Base-by-base conservation (phyloP, 2,797 vertebrate genomes). In the Mormyrus proboscirostris region DNA sequence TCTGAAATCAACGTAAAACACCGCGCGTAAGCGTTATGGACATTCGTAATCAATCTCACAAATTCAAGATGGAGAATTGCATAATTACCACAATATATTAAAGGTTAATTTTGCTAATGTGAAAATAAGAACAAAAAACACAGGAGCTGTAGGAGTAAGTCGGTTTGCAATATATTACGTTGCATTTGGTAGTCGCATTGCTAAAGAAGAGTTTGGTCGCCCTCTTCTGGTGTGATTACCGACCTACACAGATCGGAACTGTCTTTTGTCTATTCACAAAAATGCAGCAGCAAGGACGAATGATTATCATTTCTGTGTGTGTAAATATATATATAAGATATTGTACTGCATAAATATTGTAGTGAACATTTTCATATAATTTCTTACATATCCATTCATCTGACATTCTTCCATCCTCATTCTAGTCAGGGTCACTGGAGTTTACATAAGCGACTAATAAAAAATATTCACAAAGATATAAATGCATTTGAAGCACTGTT, bases 191-290 rank as follows among this genome's bases (percentile, higher is more conserved):
- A 57, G 59, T 55, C 3, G 5, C 9, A 16, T 51, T 57, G 25
- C 14, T 8, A 86, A 86, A 29, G 86, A 49, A 88, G 90, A 89
- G 65, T 90, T 91, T 89, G 89, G 89, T 90, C 91, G 93, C 93
- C 92, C 91, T 90, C 94, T 92, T 90, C 92, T 95, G 94, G 93
- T 38, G 69, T 65, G 55, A 44, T 82, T 85, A 88, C 22, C 16
- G 85, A 76, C 19, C 1, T 69, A 10, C 22, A 25, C 59, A 65
- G 38, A 87, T 87, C 25, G 33, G 25, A 88, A 16, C 47, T 73
- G 62, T 25, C 44, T 84, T 59, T 51, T 84, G 82, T 84, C 9
- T 79, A n/a, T 79, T 16, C 38, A 7, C 19, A 41, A 79, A 47
- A 19, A 41, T 47, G 41, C 76, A n/a, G 3, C 73, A 6, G 38